These are phyloP conservation scores for Brenthis hecate DNA, from an alignment of 2,888 invertebrate species.

Conservation along the genomic window DNA sequence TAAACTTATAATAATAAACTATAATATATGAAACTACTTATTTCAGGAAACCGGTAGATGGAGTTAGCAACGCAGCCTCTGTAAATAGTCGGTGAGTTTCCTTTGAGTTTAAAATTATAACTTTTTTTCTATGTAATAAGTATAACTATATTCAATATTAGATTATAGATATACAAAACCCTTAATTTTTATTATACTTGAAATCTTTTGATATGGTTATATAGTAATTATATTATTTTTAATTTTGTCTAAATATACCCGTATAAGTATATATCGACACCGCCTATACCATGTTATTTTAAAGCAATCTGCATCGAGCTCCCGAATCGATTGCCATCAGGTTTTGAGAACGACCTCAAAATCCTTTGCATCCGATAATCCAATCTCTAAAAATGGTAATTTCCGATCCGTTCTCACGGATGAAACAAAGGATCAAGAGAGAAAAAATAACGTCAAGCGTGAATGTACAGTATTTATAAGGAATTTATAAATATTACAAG, in stretches of 20 bases:
- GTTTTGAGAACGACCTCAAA: constrained; percentile 61
- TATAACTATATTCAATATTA: not conserved
- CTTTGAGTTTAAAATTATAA: not conserved
- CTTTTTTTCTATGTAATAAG: not conserved
- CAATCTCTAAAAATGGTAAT: constrained; percentile 81
- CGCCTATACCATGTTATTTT: constrained; percentile 66
- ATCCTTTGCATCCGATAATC: constrained; percentile 66
- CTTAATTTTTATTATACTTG: not conserved
- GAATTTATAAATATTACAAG: not conserved
- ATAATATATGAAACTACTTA: constrained; percentile 55
- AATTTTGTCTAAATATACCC: not conserved
- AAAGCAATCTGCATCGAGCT: constrained; percentile 60
- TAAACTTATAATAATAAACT: not conserved
- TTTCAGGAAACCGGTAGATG: constrained; percentile 94
- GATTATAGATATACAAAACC: constrained; percentile 9
- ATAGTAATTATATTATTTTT: too few relatives aligned
- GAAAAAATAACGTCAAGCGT: constrained; percentile 57
- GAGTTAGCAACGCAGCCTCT: constrained; percentile 91
- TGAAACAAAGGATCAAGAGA: constrained; percentile 69
- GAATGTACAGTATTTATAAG: constrained; percentile 14
- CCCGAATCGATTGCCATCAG: constrained; percentile 59
- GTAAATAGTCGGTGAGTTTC: constrained; percentile 93
- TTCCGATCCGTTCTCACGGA: constrained; percentile 74
- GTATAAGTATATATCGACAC: constrained; percentile 40
- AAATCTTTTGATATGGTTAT: not conserved